Evolutionary conservation across 2,888 invertebrate species (phyloP).

Genomic region (Nephrocerus scutellatus): DNA sequence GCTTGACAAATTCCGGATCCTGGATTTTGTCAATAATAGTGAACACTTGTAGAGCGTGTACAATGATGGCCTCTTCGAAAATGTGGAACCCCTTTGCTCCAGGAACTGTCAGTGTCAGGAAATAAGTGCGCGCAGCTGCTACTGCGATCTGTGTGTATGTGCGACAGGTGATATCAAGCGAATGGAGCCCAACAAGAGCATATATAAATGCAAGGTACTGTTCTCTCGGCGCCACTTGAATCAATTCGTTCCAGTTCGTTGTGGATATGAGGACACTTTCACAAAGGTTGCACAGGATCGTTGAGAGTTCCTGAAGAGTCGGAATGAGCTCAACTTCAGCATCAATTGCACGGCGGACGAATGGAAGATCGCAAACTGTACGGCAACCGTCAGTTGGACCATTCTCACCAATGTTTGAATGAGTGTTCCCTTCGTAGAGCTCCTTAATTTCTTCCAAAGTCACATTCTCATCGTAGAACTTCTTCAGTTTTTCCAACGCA

Average conservation of each 20-base stretch:
- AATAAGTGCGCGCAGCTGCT: constrained; percentile 36
- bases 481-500: too few relatives aligned
- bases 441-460: too few relatives aligned
- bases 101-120: constrained; percentile 42
- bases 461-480: too few relatives aligned
- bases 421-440: too few relatives aligned
- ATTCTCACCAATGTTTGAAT: too few relatives aligned
- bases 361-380: too few relatives aligned
- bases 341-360: too few relatives aligned
- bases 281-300: too few relatives aligned
- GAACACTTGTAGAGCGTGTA: constrained; percentile 38
- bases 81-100: constrained; percentile 43
- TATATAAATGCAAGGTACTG: constrained; percentile 39
- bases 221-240: constrained; percentile 32
- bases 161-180: constrained; percentile 27
- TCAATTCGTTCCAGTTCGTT: constrained; percentile 41
- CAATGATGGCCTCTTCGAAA: constrained; percentile 43
- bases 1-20: constrained; percentile 18
- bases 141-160: constrained; percentile 34
- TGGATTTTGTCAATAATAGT: constrained; percentile 32
- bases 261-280: too few relatives aligned
- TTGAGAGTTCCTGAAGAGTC: too few relatives aligned
- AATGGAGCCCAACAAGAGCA: constrained; percentile 32
- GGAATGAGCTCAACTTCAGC: too few relatives aligned
- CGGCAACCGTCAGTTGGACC: too few relatives aligned